Percentiles rank a stretch among this genome's conserved stretches.
Conservation (phyloP, 1,140 invertebrate species). For the Dolichoris vasculosae region DNA sequence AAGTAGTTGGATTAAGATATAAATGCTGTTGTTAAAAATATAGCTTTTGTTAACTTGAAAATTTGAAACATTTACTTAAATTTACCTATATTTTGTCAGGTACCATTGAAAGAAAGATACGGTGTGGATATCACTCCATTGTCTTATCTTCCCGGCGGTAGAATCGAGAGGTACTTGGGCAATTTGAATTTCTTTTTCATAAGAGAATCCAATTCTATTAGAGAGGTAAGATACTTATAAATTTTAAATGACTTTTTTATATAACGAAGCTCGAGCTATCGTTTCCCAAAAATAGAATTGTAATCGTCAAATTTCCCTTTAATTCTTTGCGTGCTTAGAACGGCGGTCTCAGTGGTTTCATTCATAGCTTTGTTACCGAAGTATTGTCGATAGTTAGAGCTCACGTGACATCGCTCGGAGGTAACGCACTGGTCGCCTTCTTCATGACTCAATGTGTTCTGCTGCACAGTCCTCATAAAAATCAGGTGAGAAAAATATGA, state of each 20-base stretch:
- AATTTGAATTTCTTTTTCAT: conserved; percentile 98
- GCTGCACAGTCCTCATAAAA: conserved; percentile 94
- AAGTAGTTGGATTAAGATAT: too few species aligned
- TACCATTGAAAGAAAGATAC: conserved; percentile 79
- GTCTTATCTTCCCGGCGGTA: conserved; percentile 86
- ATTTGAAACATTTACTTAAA: neutral
- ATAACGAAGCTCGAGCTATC: neutral
- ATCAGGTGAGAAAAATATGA: conserved; percentile 83
- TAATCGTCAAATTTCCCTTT: neutral
- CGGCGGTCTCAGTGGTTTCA: conserved; percentile 93
- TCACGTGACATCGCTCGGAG: conserved; percentile 94
- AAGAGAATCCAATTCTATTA: conserved; percentile 91
- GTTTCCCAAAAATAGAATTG: neutral
- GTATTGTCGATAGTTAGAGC: conserved; percentile 92
- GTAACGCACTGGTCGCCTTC: conserved; percentile 95
- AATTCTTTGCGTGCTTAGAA: conserved; percentile 70
- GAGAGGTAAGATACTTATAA: conserved; percentile 79
- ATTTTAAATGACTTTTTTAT: neutral
- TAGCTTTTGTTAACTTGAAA: neutral
- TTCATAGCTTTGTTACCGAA: conserved; percentile 94
- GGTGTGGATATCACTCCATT: conserved; percentile 91
- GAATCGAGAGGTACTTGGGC: conserved; percentile 90
- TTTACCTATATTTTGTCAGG: conserved; percentile 70
- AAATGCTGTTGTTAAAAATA: neutral
- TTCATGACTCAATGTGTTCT: conserved; percentile 94